These are phyloP conservation scores for Archivesica marissinica DNA, from an alignment of 1,140 invertebrate species.

Conservation along the genomic window DNA sequence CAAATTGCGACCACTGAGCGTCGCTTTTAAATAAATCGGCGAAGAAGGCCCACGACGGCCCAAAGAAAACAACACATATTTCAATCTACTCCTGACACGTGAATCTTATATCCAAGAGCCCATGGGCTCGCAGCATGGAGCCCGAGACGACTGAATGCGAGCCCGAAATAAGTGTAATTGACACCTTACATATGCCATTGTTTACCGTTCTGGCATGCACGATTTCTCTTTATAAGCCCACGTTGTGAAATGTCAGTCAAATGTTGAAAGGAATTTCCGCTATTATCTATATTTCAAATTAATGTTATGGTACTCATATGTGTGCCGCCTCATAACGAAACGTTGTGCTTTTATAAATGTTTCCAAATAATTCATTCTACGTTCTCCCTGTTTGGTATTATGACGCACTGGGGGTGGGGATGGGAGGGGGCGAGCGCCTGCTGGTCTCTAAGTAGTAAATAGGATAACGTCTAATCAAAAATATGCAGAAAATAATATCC, in stretches of 20 bases:
- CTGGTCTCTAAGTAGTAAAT: too few species aligned
- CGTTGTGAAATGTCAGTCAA: conserved; percentile 17
- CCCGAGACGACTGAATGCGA: conserved; percentile 34
- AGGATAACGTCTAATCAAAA: too few species aligned
- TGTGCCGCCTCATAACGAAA: not conserved
- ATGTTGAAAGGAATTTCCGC: conserved; percentile 24
- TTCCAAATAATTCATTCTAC: too few species aligned
- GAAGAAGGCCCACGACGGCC: conserved; percentile 35
- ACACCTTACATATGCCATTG: conserved; percentile 53
- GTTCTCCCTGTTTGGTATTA: too few species aligned
- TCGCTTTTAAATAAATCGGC: conserved; percentile 13
- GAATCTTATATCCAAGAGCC: conserved; percentile 52
- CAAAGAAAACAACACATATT: conserved; percentile 56
- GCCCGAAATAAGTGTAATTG: conserved; percentile 50
- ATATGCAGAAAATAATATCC: too few species aligned
- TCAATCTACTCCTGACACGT: conserved; percentile 55
- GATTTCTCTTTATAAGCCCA: not conserved
- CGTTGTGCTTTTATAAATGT: not conserved
- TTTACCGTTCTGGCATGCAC: not conserved
- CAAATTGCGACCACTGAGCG: not conserved
- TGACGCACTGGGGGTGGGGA: too few species aligned
- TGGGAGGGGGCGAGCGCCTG: too few species aligned
- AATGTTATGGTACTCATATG: not conserved
- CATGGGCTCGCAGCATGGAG: conserved; percentile 51
- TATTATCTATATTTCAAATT: not conserved